Evolutionary conservation across 2,797 vertebrate genomes (phyloP), one percentile per base, ranked within the genome.

Genomic region (Sebastes umbrosus): DNA sequence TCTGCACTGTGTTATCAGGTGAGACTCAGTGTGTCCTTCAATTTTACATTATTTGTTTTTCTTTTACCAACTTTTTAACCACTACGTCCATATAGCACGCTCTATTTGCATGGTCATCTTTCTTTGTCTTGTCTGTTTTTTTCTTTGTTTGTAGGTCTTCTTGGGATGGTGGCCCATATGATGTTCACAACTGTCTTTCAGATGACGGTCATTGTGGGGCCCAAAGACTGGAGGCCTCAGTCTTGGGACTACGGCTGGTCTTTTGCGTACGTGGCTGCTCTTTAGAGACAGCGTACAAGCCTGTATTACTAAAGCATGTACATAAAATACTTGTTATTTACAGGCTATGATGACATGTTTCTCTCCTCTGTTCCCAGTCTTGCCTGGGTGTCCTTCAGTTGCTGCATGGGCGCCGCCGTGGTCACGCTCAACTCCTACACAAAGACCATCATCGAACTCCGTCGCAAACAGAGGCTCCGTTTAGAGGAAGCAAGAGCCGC

Each of bases 391-490:
- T 97, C 97, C 70, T 97, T 97, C 84, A 96, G 96, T 14, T 96
- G 96, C 85, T 97, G 97, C 72, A 97, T 97, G 97, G 96, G 95
- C 0, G 95, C 97, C 12, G 96, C 97, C 0, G 96, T 97, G 52
- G 92, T 97, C 75, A 97, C 96, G 0, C 96, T 97, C 79, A 97
- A 97, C 92, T 96, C 96, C 67, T 97, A 97, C 93, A 97, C 96
- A 13, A 97, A 97, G 88, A 97, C 97, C 31, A 92, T 96, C 84
- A 95, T 97, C 4, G 96, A 97, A 90, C 93, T 96, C 52, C 95
- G 91, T 2, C 95, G 94, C 85, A 90, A 88, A 11, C 94, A 94
- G 90, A 95, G 94, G 77, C 91, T 95, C 12, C 91, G 89, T 2
- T 62, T 96, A 83, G 95, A 96, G 64, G 94, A 96, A 69, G 92